Conservation (phyloP, 2,888 invertebrate species). For the Chymomyza amoena region DNA sequence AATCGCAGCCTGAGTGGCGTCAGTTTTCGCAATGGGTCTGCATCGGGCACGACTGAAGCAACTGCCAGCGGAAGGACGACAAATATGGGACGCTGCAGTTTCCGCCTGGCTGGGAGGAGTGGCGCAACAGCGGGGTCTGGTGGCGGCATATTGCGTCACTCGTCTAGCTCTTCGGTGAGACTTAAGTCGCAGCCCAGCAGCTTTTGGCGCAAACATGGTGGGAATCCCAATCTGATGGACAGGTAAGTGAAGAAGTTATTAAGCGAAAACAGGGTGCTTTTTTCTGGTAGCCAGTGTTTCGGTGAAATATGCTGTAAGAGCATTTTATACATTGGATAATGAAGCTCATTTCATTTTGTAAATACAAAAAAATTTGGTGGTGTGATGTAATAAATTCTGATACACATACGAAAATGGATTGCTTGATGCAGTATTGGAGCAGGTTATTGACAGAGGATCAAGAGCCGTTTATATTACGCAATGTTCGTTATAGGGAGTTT, state of each 20-base stretch:
- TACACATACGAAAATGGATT: no score
- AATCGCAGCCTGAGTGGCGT: constrained; percentile 48
- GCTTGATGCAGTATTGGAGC: no score
- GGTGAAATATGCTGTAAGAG: no score
- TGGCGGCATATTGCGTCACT: constrained; percentile 63
- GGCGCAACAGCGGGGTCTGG: constrained; percentile 11
- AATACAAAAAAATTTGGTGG: no score
- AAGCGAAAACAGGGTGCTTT: no score
- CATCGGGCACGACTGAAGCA: not conserved
- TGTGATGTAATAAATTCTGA: no score
- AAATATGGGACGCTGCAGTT: constrained; percentile 50
- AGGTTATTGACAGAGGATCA: no score
- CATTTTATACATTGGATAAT: no score
- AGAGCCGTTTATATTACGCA: no score
- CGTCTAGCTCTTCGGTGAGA: constrained; percentile 57
- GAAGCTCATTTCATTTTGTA: no score
- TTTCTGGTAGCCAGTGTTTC: no score
- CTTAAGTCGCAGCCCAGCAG: constrained; percentile 55
- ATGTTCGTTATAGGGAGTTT: no score
- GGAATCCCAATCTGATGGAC: constrained; percentile 72
- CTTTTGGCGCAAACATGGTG: constrained; percentile 69
- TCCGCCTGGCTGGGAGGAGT: constrained; percentile 55
- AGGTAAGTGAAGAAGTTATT: constrained; percentile 57
- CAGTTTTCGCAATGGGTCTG: constrained; percentile 51
- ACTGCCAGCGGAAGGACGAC: constrained; percentile 40